Evolutionary conservation across 2,113 vertebrate species (phyloP).

Genomic region (Pterocles gutturalis): DNA sequence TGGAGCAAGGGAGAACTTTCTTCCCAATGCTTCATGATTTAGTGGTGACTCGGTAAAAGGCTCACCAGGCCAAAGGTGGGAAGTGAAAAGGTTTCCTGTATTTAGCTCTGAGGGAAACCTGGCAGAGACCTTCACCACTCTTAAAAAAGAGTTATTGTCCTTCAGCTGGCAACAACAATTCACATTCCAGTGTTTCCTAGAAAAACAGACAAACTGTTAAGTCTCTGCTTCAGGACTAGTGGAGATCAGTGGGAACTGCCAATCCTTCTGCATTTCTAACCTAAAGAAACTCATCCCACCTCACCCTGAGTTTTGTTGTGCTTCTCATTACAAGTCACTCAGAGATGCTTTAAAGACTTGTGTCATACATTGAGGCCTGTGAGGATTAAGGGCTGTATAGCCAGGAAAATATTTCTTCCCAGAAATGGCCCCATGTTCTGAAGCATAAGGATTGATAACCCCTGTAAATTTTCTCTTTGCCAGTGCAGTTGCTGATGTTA

Average conservation of each 20-base stretch:
- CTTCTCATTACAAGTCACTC: neutral
- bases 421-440: conserved; percentile 15
- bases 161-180: neutral
- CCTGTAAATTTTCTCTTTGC: conserved; percentile 49
- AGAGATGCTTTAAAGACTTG: neutral
- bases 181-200: neutral
- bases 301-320: neutral
- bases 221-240: neutral
- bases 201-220: neutral
- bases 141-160: neutral
- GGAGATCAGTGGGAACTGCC: neutral
- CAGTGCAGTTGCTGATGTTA: conserved; percentile 17
- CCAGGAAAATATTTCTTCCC: conserved; percentile 61
- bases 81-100: neutral
- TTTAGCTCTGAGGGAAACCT: neutral
- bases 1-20: neutral
- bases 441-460: conserved; percentile 52
- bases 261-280: neutral
- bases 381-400: conserved; percentile 7
- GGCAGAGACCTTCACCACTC: neutral
- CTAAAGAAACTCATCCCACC: neutral
- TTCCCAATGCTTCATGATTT: neutral
- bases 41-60: neutral
- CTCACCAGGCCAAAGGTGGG: neutral
- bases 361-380: neutral